phyloP scores from a whole-genome alignment of 2,888 invertebrate species.

The Hymenopus coronatus region DNA sequence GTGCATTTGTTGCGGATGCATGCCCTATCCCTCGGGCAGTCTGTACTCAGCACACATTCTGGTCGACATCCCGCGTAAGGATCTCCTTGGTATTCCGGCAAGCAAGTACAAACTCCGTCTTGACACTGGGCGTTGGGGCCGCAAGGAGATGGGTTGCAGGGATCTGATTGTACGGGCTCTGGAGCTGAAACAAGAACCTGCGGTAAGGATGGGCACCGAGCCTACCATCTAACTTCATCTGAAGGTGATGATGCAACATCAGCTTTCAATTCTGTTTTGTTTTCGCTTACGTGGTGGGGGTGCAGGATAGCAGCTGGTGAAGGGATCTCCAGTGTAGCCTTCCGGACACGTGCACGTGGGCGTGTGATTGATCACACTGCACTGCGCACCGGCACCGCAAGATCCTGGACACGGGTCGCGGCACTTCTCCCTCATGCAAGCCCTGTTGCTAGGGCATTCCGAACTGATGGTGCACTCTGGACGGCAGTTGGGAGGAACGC shows the following conservation, averaged over 20 bases:
- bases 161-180: conserved; percentile 34
- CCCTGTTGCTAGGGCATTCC: conserved; percentile 66
- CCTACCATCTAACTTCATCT: not conserved
- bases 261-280: not conserved
- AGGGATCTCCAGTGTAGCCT: conserved; percentile 43
- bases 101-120: conserved; percentile 66
- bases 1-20: conserved; percentile 66
- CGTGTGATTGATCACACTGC: conserved; percentile 67
- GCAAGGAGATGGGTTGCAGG: conserved; percentile 41
- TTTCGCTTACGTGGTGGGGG: conserved; percentile 34
- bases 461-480: conserved; percentile 66
- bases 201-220: not conserved
- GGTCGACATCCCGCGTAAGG: conserved; percentile 67
- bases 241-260: conserved; percentile 10
- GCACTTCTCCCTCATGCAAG: conserved; percentile 71
- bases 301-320: conserved; percentile 37
- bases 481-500: conserved; percentile 65
- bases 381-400: conserved; percentile 62
- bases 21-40: conserved; percentile 63
- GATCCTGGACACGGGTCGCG: conserved; percentile 76
- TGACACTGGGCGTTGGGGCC: conserved; percentile 42
- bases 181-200: conserved; percentile 20
- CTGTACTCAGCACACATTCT: conserved; percentile 67
- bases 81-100: conserved; percentile 70
- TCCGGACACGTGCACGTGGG: conserved; percentile 42